phyloP scores from a whole-genome alignment of 2,888 invertebrate genomes.

The Tenthredo amoena region DNA sequence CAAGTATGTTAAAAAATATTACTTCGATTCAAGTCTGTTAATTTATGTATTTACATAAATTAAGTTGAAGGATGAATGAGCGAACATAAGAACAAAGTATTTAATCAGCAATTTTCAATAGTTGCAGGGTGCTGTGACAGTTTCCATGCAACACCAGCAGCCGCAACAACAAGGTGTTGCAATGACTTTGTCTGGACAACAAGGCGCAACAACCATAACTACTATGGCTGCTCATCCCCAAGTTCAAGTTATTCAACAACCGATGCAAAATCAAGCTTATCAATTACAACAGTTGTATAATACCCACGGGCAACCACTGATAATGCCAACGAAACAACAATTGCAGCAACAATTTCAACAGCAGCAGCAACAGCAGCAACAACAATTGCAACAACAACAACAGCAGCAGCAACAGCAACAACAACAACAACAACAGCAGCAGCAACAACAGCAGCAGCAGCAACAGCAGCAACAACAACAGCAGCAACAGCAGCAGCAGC shows the following conservation, averaged over 20 bases:
- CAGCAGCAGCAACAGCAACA: slow-evolving; percentile 68
- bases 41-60: background rate
- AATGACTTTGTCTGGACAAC: slow-evolving; percentile 75
- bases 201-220: slow-evolving; percentile 83
- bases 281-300: slow-evolving; percentile 89
- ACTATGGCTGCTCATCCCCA: slow-evolving; percentile 89
- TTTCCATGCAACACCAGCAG: slow-evolving; percentile 79
- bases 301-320: slow-evolving; percentile 86
- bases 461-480: slow-evolving; percentile 71
- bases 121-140: slow-evolving; percentile 78
- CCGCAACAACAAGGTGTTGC: slow-evolving; percentile 78
- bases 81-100: slow-evolving; percentile 1
- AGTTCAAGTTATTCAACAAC: slow-evolving; percentile 92
- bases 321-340: slow-evolving; percentile 82
- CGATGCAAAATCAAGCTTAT: slow-evolving; percentile 87
- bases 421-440: slow-evolving; percentile 70
- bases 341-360: slow-evolving; percentile 71
- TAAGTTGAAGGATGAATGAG: background rate
- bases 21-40: background rate
- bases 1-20: slow-evolving; percentile 72
- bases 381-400: slow-evolving; percentile 58
- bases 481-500: slow-evolving; percentile 74
- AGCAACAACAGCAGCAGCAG: slow-evolving; percentile 65
- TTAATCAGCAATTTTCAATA: slow-evolving; percentile 54
- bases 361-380: slow-evolving; percentile 72